Base-by-base conservation (phyloP, 1,140 invertebrate genomes). In the Neomicropteryx cornuta region DNA sequence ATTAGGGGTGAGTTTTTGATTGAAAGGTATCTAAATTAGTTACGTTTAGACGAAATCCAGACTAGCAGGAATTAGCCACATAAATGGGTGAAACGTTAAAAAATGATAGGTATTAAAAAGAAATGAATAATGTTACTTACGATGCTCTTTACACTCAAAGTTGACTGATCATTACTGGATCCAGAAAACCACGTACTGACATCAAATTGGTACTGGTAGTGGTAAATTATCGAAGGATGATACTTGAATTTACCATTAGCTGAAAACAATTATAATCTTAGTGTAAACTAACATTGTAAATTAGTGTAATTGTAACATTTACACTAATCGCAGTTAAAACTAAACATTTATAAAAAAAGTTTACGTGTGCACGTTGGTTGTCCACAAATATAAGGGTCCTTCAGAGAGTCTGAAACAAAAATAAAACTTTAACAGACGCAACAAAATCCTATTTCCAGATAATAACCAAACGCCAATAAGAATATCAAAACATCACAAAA, bases 321-420 rank as follows among this genome's bases (percentile, higher is more conserved):
- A 14, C 3, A 32, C 5, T 19, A 16, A 28, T 33, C 24, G 4
- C n/a, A 27, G 14, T 47, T 42, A 13, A 39, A 36, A 29, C 20
- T 39, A 17, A 20, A 39, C 22, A 16, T n/a, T 32, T 29, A 36
- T 42, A 28, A 18, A 37, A 30, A 23, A 1, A 44, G 41, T 46
- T 62, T 64, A 72, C 70, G 48, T 53, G 56, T 50, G 52, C 77
- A 80, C 45, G 67, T 62, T 17, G 77, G 77, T 18, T 70, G 55
- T 23, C 77, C 77, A 53, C 77, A 80, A 41, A 79, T 73, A 33
- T 70, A 68, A 2, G 76, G 76, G 59, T 80, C 70, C 58, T 74
- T 74, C 1, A 79, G 54, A 1, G 73, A 75, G 68, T 78, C 77
- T 80, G 60, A 34, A 66, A 69, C 36, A 36, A 14, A 36, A 11